phyloP scores from a whole-genome alignment of 1,140 invertebrate genomes.

The Olivierus martensii region DNA sequence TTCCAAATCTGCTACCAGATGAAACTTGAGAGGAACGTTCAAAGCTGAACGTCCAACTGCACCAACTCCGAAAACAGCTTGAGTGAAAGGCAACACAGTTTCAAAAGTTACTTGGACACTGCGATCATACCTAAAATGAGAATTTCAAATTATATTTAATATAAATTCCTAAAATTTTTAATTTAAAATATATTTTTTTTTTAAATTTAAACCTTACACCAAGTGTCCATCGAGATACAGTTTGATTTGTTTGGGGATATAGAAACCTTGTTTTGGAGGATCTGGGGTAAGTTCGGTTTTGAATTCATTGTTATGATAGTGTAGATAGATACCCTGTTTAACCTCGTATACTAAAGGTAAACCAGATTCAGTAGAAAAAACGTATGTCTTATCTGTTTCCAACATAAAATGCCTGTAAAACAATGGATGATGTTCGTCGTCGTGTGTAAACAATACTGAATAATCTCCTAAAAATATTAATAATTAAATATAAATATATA shows the following conservation, averaged over 20 bases:
- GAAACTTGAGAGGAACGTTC: constrained; percentile 12
- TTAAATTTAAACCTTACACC: constrained; percentile 13
- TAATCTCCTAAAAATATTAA: too few species aligned
- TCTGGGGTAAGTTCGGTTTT: constrained; percentile 9
- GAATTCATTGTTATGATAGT: constrained; percentile 13
- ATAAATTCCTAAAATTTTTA: too few species aligned
- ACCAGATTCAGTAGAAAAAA: constrained; percentile 15
- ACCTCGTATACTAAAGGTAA: constrained; percentile 14
- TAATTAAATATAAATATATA: too few species aligned
- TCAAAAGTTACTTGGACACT: background rate
- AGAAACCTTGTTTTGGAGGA: background rate
- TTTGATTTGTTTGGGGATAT: constrained; percentile 10
- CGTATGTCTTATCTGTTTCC: constrained; percentile 7
- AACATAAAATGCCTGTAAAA: background rate
- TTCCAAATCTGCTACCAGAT: constrained; percentile 2
- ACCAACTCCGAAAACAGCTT: constrained; percentile 8
- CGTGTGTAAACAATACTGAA: too few species aligned
- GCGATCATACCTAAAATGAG: background rate
- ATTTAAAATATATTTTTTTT: too few species aligned
- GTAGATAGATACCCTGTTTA: constrained; percentile 7
- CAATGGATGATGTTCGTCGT: too few species aligned
- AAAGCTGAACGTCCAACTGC: background rate
- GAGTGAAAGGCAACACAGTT: constrained; percentile 1
- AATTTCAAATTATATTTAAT: too few species aligned
- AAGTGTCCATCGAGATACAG: constrained; percentile 5